Evolutionary conservation across 2,113 vertebrate species (phyloP).

Genomic region (Microtus ochrogaster): DNA sequence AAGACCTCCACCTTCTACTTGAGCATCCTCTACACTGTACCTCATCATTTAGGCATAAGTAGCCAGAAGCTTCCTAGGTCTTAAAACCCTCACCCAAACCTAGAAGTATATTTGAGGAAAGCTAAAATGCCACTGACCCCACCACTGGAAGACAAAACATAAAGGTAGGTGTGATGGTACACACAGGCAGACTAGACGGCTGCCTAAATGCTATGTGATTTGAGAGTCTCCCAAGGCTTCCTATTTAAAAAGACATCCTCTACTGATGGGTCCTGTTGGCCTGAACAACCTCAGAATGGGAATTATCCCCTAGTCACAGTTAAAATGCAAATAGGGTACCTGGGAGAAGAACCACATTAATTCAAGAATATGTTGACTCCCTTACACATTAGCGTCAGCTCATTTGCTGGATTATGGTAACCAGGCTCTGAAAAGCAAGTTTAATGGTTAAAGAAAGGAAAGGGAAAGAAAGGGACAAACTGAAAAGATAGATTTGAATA

Average conservation of each 20-base stretch:
- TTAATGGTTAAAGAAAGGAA: not conserved
- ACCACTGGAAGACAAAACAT: not conserved
- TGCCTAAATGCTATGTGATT: not conserved
- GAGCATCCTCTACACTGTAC: not conserved
- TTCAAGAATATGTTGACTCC: not conserved
- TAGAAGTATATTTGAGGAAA: not conserved
- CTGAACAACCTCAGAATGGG: conserved; percentile 5
- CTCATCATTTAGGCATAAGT: not conserved
- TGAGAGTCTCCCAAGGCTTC: conserved; percentile 23
- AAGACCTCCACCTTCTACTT: not conserved
- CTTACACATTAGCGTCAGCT: conserved; percentile 36
- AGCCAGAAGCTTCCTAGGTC: conserved; percentile 36
- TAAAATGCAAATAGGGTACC: conserved; percentile 55
- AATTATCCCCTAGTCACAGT: conserved; percentile 25
- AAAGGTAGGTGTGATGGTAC: not conserved
- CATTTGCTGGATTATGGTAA: conserved; percentile 48
- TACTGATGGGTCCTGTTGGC: not conserved
- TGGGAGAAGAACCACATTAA: conserved; percentile 23
- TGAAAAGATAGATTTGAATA: no score
- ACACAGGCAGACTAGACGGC: not conserved
- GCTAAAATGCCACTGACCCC: not conserved
- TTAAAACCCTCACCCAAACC: not conserved
- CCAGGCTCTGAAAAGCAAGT: not conserved
- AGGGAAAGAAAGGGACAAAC: not conserved
- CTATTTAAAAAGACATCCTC: conserved; percentile 42